Conservation (phyloP, 2,888 invertebrate genomes). For the Petrolisthes cinctipes region DNA sequence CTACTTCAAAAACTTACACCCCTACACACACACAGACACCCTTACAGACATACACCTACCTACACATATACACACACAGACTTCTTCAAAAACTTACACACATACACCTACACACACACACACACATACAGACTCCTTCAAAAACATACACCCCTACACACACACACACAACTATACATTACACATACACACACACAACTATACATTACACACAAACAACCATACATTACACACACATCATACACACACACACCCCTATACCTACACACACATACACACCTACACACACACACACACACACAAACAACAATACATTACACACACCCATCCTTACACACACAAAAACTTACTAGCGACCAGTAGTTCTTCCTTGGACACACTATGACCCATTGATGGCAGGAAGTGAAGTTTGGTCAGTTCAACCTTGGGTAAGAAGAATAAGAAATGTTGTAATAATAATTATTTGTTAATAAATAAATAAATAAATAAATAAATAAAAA, state of each 20-base stretch:
- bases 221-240: no score
- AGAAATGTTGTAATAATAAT: not conserved
- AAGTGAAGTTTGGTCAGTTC: constrained; percentile 86
- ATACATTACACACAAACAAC: no score
- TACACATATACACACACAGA: constrained; percentile 26
- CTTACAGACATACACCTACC: constrained; percentile 15
- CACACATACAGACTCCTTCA: constrained; percentile 9
- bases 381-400: constrained; percentile 84
- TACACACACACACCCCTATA: no score
- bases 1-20: constrained; percentile 18
- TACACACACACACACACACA: no score
- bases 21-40: not conserved
- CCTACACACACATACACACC: no score
- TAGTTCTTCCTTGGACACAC: constrained; percentile 80
- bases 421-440: constrained; percentile 73
- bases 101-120: constrained; percentile 14
- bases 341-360: constrained; percentile 79
- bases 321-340: no score
- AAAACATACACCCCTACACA: constrained; percentile 18
- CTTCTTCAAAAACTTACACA: not conserved
- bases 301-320: no score
- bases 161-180: not conserved
- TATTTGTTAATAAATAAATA: constrained; percentile 12
- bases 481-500: constrained; percentile 28
- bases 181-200: no score